Conservation (phyloP, 2,797 vertebrate genomes). For the Phylloscopus collybita region DNA sequence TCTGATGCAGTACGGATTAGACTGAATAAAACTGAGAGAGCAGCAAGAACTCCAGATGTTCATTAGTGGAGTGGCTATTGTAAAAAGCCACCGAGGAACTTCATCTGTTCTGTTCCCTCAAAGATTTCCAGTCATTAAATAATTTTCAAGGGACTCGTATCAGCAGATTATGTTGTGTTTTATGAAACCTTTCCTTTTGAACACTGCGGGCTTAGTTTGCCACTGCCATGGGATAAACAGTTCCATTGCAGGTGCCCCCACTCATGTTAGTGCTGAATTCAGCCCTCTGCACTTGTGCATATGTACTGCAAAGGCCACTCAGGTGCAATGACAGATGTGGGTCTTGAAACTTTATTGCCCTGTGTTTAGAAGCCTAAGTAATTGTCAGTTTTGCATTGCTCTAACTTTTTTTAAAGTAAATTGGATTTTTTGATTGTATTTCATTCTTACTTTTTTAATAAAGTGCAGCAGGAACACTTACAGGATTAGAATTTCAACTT, state of each 20-base stretch:
- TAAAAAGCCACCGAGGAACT: constrained; percentile 6
- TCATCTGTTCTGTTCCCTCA: not conserved
- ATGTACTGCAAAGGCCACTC: not conserved
- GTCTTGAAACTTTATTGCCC: not conserved
- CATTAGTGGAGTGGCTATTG: not conserved
- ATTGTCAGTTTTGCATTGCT: constrained; percentile 10
- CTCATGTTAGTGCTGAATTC: not conserved
- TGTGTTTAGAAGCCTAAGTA: not conserved
- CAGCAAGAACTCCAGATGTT: constrained; percentile 58
- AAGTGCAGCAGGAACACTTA: not conserved
- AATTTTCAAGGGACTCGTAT: constrained; percentile 17
- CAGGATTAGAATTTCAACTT: not conserved
- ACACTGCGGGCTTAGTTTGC: fast-evolving
- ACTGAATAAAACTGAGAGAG: constrained; percentile 12
- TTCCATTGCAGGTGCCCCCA: not conserved
- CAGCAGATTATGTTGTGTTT: constrained; percentile 3
- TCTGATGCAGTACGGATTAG: constrained; percentile 59
- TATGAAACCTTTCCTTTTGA: constrained; percentile 5
- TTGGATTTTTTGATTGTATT: not conserved
- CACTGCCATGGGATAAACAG: not conserved
- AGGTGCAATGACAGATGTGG: constrained; percentile 8
- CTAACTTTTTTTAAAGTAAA: not conserved
- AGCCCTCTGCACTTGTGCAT: not conserved
- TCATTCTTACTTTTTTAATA: constrained; percentile 1
- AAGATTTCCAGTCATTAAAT: not conserved